These are phyloP conservation scores for Mirza zaza DNA, from an alignment of 2,113 vertebrate species.

Conservation along the genomic window DNA sequence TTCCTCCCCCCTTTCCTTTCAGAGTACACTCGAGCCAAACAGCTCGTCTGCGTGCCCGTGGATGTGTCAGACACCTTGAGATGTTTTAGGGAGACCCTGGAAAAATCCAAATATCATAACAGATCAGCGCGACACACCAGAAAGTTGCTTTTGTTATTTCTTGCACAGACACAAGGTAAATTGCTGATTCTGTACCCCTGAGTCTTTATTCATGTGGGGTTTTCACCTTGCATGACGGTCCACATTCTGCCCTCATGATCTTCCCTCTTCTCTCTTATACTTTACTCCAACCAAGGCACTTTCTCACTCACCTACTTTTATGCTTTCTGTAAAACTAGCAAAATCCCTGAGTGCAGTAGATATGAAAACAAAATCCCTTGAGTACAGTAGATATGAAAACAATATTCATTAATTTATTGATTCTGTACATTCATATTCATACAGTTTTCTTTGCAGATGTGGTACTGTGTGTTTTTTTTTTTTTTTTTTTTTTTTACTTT, in stretches of 20 bases:
- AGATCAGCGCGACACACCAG: constrained; percentile 90
- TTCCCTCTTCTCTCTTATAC: not conserved
- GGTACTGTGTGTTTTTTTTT: not conserved
- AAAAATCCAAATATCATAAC: constrained; percentile 85
- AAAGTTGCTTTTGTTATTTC: constrained; percentile 88
- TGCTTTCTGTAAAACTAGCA: not conserved
- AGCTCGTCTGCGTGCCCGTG: constrained; percentile 89
- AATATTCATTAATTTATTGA: not conserved
- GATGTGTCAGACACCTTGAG: constrained; percentile 90
- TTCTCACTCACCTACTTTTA: not conserved
- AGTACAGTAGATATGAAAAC: not conserved
- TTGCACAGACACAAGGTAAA: constrained; percentile 92
- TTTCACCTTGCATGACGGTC: not conserved
- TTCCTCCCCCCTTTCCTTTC: constrained; percentile 60
- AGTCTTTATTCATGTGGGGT: not conserved
- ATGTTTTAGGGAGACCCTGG: constrained; percentile 89
- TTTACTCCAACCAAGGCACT: not conserved
- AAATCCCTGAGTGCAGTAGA: not conserved
- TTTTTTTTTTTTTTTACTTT: not conserved
- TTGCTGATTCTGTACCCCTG: not conserved
- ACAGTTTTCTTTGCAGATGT: not conserved
- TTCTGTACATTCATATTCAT: not conserved
- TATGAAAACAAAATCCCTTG: not conserved
- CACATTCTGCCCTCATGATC: not conserved
- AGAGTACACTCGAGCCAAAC: constrained; percentile 83